Evolutionary conservation across 2,113 vertebrate genomes (phyloP).

Genomic region (Tauraco erythrolophus): DNA sequence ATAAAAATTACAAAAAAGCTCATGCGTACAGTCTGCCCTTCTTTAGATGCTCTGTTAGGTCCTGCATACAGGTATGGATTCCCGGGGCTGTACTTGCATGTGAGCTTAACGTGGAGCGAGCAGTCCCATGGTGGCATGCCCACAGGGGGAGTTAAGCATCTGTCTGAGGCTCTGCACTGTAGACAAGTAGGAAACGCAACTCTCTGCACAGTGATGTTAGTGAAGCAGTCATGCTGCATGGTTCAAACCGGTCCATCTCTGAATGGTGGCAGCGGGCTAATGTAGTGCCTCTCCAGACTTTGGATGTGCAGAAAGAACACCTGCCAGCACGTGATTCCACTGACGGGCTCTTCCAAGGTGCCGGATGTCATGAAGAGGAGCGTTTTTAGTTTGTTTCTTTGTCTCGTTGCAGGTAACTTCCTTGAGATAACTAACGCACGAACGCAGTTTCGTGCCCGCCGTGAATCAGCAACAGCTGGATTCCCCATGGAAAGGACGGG

Average conservation of each 20-base stretch:
- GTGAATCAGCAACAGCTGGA: too few species aligned
- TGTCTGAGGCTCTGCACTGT: neutral
- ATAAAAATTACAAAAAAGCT: constrained; percentile 83
- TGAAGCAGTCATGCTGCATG: accelerated
- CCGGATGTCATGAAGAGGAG: neutral
- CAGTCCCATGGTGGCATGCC: accelerated
- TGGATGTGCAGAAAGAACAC: neutral
- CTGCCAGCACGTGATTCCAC: neutral
- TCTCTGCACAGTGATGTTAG: neutral
- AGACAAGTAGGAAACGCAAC: accelerated
- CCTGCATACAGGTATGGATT: accelerated
- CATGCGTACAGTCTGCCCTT: neutral
- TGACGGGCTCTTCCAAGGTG: accelerated
- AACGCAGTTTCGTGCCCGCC: accelerated
- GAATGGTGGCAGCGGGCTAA: neutral
- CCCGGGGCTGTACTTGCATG: neutral
- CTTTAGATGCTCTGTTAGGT: neutral
- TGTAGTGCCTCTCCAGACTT: neutral
- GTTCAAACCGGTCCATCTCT: neutral
- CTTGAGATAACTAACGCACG: too few species aligned
- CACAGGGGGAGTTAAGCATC: accelerated
- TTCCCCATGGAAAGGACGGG: accelerated
- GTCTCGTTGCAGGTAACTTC: accelerated
- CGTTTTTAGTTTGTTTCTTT: neutral
- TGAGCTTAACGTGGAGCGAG: accelerated